Percentiles rank a stretch among this genome's conserved stretches.
phyloP scores from a whole-genome alignment of 2,797 vertebrate genomes.

The Hydrophis major region DNA sequence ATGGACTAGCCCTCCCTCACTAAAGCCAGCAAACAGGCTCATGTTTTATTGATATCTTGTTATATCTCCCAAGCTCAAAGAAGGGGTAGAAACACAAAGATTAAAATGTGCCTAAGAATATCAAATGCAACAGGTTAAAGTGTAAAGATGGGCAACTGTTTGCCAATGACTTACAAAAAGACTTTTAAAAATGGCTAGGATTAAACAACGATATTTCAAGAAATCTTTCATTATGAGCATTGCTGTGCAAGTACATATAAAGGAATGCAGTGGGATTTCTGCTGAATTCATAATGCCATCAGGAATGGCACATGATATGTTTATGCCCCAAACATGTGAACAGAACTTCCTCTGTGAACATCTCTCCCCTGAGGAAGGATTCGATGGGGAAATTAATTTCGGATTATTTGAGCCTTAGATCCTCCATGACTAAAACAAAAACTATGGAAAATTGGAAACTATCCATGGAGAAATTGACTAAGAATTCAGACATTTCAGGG shows the following conservation, averaged over 20 bases:
- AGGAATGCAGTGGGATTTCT: not conserved
- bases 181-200: not conserved
- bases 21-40: not conserved
- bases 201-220: not conserved
- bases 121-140: not conserved
- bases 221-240: not conserved
- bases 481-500: not conserved
- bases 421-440: not conserved
- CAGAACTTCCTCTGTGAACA: not conserved
- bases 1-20: not conserved
- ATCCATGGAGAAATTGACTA: not conserved
- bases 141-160: not conserved
- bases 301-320: not conserved
- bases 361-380: not conserved
- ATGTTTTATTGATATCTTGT: not conserved
- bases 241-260: not conserved
- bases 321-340: not conserved
- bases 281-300: not conserved
- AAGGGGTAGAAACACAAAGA: not conserved
- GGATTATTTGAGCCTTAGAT: not conserved
- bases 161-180: not conserved
- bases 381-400: not conserved
- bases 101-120: slow-evolving; percentile 1
- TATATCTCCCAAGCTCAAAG: slow-evolving; percentile 6
- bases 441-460: not conserved